Percentiles rank a stretch among this genome's conserved stretches.
These are phyloP conservation scores for Oryzias curvinotus DNA, from an alignment of 2,113 vertebrate species.

Conservation along the genomic window DNA sequence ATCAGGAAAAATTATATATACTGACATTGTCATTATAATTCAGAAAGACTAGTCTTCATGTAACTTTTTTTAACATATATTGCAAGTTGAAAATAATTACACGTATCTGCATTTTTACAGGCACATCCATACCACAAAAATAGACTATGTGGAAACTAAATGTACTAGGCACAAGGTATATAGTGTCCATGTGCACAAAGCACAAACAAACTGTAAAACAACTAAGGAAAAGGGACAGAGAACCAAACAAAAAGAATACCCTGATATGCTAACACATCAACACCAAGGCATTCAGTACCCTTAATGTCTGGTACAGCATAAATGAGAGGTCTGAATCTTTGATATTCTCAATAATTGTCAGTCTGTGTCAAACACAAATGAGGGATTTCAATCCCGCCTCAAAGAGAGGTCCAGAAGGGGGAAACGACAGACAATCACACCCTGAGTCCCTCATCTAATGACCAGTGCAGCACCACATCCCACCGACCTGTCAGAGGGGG, in stretches of 20 bases:
- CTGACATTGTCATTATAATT: slow-evolving; percentile 77
- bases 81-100: slow-evolving; percentile 78
- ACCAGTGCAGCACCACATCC: slow-evolving; percentile 35
- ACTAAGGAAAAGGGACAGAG: slow-evolving; percentile 54
- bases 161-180: slow-evolving; percentile 82
- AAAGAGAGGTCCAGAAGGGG: slow-evolving; percentile 65
- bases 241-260: slow-evolving; percentile 72
- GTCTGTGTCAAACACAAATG: slow-evolving; percentile 65
- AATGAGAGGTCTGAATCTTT: slow-evolving; percentile 63
- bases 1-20: slow-evolving; percentile 77
- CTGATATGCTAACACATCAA: slow-evolving; percentile 81
- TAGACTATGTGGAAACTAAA: slow-evolving; percentile 81
- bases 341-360: slow-evolving; percentile 65
- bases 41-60: slow-evolving; percentile 72
- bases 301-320: slow-evolving; percentile 67
- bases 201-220: slow-evolving; percentile 56
- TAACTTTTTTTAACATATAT: slow-evolving; percentile 77
- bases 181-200: slow-evolving; percentile 78
- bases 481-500: slow-evolving; percentile 12
- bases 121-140: slow-evolving; percentile 81
- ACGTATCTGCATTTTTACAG: slow-evolving; percentile 80
- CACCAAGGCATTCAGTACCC: slow-evolving; percentile 77
- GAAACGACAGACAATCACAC: slow-evolving; percentile 53
- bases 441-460: slow-evolving; percentile 52
- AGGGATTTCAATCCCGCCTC: slow-evolving; percentile 56